Base-by-base conservation (phyloP, 2,888 invertebrate species). In the Macaria liturata region DNA sequence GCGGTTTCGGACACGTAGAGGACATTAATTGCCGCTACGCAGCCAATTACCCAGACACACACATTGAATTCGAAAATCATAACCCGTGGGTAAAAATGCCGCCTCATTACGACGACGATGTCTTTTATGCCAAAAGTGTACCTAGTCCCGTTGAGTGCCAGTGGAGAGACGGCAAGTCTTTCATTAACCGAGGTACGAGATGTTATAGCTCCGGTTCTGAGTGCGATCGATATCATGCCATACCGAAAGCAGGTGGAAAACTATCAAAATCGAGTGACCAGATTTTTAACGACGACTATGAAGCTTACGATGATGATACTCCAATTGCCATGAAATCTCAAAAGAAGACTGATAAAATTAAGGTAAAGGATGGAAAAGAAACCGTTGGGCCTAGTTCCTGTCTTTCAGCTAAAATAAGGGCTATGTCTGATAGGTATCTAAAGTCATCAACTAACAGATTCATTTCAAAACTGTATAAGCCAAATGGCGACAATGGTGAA, bases 391-490 rank as follows among this genome's bases (percentile, higher is more conserved):
- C 92, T 31, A 93, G 93, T 76, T 94, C 93, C 32, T 95, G 95
- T 81, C 84, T 95, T 54, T 94, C 95, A 0, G 94, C 95, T 3
- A 95, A 95, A 84, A 84, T 95, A 62, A 93, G 94, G 64, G 95
- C 95, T 40, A 95, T 95, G 94, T 95, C 95, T 32, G 95, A 95
- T 74, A 93, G 94, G 74, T 95, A 95, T 79, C 83, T 95, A 44
- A 95, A 95, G 72, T 94, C 94, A 49, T 95, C 95, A 0, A 95
- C 95, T 7, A 95, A 94, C 70, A 93, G 91, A 81, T 92, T 95
- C 70, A 90, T 95, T 62, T 94, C 94, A 4, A 95, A 95, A 80
- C 89, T 95, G 50, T 95, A 95, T 70, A 93, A 87, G 73, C 92
- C 86, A 68, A 86, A 84, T 57, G 85, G 85, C 5, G 85, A 88